Conservation (phyloP, 2,113 vertebrate species). For the Mirza zaza region DNA sequence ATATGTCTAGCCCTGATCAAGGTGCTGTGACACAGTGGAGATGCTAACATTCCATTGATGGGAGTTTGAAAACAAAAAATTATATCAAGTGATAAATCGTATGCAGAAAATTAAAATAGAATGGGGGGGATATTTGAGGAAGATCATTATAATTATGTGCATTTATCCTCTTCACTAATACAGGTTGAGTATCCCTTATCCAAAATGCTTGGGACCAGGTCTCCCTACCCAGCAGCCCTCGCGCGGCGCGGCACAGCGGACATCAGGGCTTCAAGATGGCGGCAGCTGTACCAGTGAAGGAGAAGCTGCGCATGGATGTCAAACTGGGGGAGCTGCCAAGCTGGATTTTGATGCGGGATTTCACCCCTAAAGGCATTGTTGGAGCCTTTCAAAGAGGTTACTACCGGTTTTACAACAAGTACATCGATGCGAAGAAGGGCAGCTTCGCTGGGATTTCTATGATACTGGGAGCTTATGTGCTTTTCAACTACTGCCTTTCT, state of each 20-base stretch:
- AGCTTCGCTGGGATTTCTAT: conserved; percentile 91
- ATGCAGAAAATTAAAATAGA: background rate
- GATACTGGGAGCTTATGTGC: conserved; percentile 89
- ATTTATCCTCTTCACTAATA: background rate
- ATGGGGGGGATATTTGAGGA: background rate
- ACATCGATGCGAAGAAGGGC: conserved; percentile 94
- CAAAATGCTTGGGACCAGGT: background rate
- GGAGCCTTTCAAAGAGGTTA: conserved; percentile 87
- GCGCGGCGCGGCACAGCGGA: too few relatives aligned
- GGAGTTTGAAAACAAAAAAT: too few relatives aligned
- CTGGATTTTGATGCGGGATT: conserved; percentile 91
- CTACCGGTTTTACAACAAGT: conserved; percentile 92
- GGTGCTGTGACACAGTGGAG: too few relatives aligned
- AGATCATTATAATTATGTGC: background rate
- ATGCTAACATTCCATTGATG: too few relatives aligned
- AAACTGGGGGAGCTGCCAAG: conserved; percentile 90
- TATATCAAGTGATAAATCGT: too few relatives aligned
- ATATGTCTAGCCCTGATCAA: too few relatives aligned
- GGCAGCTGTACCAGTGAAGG: conserved; percentile 85
- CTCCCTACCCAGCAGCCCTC: too few relatives aligned
- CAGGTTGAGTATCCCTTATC: too few relatives aligned
- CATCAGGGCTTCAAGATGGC: too few relatives aligned
- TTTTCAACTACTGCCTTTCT: conserved; percentile 91
- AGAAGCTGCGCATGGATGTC: conserved; percentile 92
- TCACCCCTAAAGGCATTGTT: conserved; percentile 88